Evolutionary conservation across 2,113 vertebrate genomes (phyloP), one percentile per base, ranked within the genome.

Genomic region (Craseonycteris thonglongyai): DNA sequence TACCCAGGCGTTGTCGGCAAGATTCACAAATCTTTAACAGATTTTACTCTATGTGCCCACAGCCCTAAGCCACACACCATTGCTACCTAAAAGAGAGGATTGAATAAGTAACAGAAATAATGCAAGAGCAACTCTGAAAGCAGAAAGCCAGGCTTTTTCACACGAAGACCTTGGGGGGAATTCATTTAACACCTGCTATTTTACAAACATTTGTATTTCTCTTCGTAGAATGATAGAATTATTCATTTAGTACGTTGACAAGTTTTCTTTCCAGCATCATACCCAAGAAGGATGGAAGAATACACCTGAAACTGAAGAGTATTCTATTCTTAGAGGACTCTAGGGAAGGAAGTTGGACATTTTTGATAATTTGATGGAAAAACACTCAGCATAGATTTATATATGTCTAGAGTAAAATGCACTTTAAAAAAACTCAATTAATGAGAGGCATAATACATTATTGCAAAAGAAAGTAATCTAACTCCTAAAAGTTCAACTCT

Each of bases 41-140:
- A 4, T n/a, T 38, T 28, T 5, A 24, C 38, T 33, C 5, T 47
- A 3, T 26, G 18, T 0, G 0, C 28, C 26, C 51, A 10, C 54
- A 13, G 13, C 45, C 58, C 26, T 15, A 21, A 7, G 42, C 56
- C 35, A 18, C 4, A 18, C 5, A 2, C 15, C 18, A 0, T 5
- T 15, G 24, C 82, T 65, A 4, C 28, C 26, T 26, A 10, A 63
- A 28, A 35, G 45, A 22, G 38, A 35, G 4, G 18, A 10, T 6
- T 59, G n/a, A n/a, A 1, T 1, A 30, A 14, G 47, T 16, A 56
- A 40, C 42, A 38, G 61, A 30, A 47, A 9, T 30, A 18, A 56
- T 42, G 8, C 12, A 6, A 58, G 47, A n/a, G 26, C 11, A 28
- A 56, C n/a, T 40, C 38, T 38, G 80, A 45, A 28, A 47, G n/a